Conservation (phyloP, 2,113 vertebrate species). For the Pseudorasbora parva region DNA sequence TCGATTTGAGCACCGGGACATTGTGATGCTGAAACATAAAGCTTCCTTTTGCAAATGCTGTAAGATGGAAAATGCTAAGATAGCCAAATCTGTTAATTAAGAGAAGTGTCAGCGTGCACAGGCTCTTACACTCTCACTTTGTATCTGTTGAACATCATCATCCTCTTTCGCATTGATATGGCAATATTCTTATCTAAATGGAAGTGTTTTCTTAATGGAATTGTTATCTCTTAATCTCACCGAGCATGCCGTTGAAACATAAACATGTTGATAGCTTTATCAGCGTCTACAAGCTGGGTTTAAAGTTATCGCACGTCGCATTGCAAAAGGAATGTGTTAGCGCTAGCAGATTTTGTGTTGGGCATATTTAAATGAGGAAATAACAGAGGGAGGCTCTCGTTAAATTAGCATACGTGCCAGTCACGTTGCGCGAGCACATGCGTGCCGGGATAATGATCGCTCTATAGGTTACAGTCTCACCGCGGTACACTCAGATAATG, state of each 20-base stretch:
- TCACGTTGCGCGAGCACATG: conserved; percentile 34
- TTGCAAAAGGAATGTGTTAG: background rate
- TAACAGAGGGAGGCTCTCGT: conserved; percentile 40
- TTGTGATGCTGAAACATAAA: background rate
- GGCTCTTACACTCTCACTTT: background rate
- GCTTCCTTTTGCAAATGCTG: background rate
- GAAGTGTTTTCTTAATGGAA: background rate
- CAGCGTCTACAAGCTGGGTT: background rate
- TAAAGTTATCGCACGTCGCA: background rate
- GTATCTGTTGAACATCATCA: background rate
- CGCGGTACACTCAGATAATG: conserved; percentile 40
- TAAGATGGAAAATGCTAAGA: background rate
- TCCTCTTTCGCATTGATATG: background rate
- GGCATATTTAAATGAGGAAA: conserved; percentile 38
- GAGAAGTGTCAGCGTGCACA: background rate
- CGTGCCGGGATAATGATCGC: conserved; percentile 51
- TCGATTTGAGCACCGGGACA: background rate
- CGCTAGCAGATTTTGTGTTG: conserved; percentile 34
- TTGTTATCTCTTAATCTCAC: background rate
- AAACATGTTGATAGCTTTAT: background rate
- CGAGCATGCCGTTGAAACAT: background rate
- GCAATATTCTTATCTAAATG: conserved; percentile 10
- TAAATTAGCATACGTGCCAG: conserved; percentile 56
- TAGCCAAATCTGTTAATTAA: background rate
- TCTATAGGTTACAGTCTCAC: conserved; percentile 48